Conservation (phyloP, 2,113 vertebrate species). For the Panthera leo region DNA sequence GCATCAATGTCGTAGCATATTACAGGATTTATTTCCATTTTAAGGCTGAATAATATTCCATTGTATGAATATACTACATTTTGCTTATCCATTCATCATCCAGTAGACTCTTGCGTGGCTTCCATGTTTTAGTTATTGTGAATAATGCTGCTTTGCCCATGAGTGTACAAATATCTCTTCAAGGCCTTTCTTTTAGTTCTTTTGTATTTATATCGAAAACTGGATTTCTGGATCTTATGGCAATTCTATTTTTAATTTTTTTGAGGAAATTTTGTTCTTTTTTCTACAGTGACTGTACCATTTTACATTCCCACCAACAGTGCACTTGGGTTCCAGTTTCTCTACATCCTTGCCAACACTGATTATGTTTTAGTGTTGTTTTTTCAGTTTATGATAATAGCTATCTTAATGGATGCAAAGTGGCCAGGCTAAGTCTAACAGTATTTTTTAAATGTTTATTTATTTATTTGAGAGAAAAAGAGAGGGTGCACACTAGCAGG, state of each 20-base stretch:
- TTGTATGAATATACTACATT: not conserved
- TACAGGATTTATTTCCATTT: not conserved
- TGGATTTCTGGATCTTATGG: not conserved
- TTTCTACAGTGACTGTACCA: not conserved
- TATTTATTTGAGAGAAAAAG: too few species aligned
- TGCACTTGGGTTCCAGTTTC: not conserved
- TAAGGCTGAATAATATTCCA: not conserved
- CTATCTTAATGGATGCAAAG: not conserved
- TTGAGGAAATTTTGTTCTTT: not conserved
- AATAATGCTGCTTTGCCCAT: not conserved
- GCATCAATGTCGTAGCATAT: not conserved
- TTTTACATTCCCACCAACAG: not conserved
- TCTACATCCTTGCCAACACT: not conserved
- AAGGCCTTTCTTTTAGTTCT: not conserved
- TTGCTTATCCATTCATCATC: not conserved
- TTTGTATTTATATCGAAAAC: not conserved
- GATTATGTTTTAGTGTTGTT: not conserved
- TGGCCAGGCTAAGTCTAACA: not conserved
- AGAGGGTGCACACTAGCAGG: too few species aligned
- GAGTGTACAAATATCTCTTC: not conserved
- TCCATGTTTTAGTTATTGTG: not conserved
- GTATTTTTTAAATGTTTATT: not conserved
- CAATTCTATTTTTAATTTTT: not conserved
- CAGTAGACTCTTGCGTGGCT: not conserved
- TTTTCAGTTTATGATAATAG: not conserved